Base-by-base conservation (phyloP, 2,113 vertebrate genomes). In the Calidris pygmaea region DNA sequence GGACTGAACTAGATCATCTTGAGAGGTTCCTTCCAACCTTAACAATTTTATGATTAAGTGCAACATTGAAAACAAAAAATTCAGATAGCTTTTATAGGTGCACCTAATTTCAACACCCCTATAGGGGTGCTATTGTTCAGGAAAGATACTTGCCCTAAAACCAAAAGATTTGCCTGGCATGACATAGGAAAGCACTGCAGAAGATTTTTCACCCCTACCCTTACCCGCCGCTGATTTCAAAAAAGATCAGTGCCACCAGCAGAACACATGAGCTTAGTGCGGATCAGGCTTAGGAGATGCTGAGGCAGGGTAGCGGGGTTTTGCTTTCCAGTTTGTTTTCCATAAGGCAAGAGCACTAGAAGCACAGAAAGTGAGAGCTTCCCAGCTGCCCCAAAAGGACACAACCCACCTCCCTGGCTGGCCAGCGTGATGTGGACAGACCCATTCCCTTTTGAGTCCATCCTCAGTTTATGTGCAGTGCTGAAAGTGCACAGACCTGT, bases 381-480 rank as follows among this genome's bases (percentile, higher is more conserved):
- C 43, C 17, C 47, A 34, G 43, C 20, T 29, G 30, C 8, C 37
- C 30, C 1, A 2, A 52, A 19, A 65, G 35, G 27, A 26, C 62
- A 48, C 5, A 0, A 34, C 26, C 65, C 66, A 29, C 18, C 34
- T 45, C 48, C 59, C 65, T 17, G 41, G 13, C 43, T 29, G 24
- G 43, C 56, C 34, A 34, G 35, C 12, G 15, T 3, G 14, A 34
- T 7, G 4, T 14, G 17, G 63, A 26, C 37, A 35, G 48, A 63
- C 14, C 24, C 43, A 45, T 29, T 37, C 30, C 35, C 15, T 41
- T 63, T 4, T 16, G 29, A 85, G 39, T 24, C 35, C 19, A 66
- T 20, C 47, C 47, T 67, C 47, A 11, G 6, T 15, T 63, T 37
- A 9, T 0, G 0, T 6, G 50, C 56, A 58, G 50, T 5, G 0